Base-by-base conservation (phyloP, 2,797 vertebrate genomes). In the Synanceia verrucosa region DNA sequence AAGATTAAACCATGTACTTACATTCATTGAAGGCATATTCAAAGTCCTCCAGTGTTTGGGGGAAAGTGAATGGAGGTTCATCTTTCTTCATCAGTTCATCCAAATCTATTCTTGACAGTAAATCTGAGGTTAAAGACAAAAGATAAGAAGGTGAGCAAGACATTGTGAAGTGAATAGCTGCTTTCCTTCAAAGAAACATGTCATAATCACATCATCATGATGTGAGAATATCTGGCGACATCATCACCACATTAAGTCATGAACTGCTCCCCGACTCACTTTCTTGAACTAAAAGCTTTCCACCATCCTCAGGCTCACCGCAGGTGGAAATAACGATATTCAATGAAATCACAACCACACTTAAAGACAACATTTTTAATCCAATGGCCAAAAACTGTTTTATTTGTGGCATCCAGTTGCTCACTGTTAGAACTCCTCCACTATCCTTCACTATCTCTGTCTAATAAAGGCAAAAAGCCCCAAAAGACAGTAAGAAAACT, bases 71-170 rank as follows among this genome's bases (percentile, higher is more conserved):
- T 16, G 96, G 96, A 67, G 97, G 98, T 71, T 99, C 97, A 91
- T 99, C 98, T 92, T 99, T 99, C 95, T 98, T 99, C 97, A 99
- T 99, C 73, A 99, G 94, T 90, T 99, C 97, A 92, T 99, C 97
- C 82, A 99, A 93, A 87, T 99, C 96, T 93, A 99, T 99, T 94
- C 95, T 96, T 82, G 98, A 99, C 62, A 99, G 90, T 82, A 98
- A 94, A 93, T 99, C 97, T 99, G 87, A 73, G 39, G 34, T 76
- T 12, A 63, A 28, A 79, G 9, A 73, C 11, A 9, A 52, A 52
- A 51, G 5, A 59, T 5, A 13, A 24, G 12, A 64, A 55, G 34
- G 47, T 57, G 24, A 74, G 36, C 34, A 24, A 7, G 24, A 6
- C n/a, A 55, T 1, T 16, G 41, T 19, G 43, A 37, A 62, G 1